Evolutionary conservation across 2,797 vertebrate species (phyloP), one percentile per base, ranked within the genome.

Genomic region (Anguilla marmorata): DNA sequence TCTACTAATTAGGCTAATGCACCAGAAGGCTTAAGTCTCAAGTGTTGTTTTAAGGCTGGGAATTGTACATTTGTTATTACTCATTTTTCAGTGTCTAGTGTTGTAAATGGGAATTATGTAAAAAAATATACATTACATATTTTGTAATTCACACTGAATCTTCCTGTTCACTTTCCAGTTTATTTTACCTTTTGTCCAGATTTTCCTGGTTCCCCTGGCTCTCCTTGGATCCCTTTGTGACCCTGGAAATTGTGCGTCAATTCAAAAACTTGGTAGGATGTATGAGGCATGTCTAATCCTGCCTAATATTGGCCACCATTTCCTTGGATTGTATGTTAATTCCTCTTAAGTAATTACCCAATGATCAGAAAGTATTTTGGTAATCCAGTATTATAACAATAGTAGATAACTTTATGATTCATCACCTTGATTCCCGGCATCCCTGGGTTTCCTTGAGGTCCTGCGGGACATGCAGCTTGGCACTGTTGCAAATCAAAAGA

Each of bases 371-470:
- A 21, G 27, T n/a, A 69, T 27, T n/a, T 8, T 69, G 14, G 63
- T 21, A 5, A 3, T 50, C 37, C 24, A 33, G 16, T 48, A 52
- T 11, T 54, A 21, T 19, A n/a, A 16, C 30, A 41, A 45, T 87
- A 50, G 48, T 37, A 24, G 30, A n/a, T 45, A 27, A 45, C 16
- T 87, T 19, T 50, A 9, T 80, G 12, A 74, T 83, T 89, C 86
- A 88, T 93, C 90, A 97, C 96, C 96, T 97, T 97, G 89, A 96
- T 93, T 86, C 96, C 96, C 72, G 95, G 95, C 14, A 95, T 89
- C 3, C 96, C 96, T 58, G 93, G 88, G 37, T 94, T 54, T 60
- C 96, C 96, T 91, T 89, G 95, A 1, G 94, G 95, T 91, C 96
- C 96, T 45, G 94, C 94, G 45, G 96, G 96, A 80, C 96, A 97